Conservation (phyloP, 2,113 vertebrate species). For the Delphinapterus leucas region DNA sequence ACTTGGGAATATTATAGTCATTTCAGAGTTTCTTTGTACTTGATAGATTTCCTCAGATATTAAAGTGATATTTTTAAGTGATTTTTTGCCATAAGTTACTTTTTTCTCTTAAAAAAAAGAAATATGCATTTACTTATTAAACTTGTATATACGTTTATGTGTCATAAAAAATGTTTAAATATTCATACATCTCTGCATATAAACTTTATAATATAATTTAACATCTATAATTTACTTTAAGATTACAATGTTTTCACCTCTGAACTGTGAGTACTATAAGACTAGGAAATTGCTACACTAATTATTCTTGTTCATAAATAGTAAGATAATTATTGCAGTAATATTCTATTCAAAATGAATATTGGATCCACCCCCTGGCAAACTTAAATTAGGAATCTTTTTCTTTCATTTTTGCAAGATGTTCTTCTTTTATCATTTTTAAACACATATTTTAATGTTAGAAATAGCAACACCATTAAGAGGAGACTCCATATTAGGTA, state of each 20-base stretch:
- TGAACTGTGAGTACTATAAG: conserved; percentile 28
- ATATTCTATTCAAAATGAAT: conserved; percentile 75
- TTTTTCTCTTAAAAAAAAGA: background rate
- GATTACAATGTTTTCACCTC: background rate
- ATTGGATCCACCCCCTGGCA: conserved; percentile 72
- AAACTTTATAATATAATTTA: conserved; percentile 40
- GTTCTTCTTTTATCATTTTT: conserved; percentile 44
- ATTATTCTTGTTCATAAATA: conserved; percentile 77
- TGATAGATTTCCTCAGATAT: background rate
- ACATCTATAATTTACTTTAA: conserved; percentile 26
- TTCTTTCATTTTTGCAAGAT: conserved; percentile 13
- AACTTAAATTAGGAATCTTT: conserved; percentile 73
- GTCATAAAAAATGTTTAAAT: background rate
- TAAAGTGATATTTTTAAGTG: background rate
- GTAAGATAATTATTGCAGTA: conserved; percentile 72
- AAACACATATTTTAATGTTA: conserved; percentile 26
- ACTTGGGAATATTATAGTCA: background rate
- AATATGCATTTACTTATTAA: background rate
- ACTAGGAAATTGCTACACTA: conserved; percentile 55
- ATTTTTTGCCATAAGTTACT: background rate
- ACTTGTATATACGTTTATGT: background rate
- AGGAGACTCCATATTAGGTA: background rate
- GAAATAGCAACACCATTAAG: background rate
- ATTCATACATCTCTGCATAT: background rate
- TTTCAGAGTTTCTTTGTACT: background rate